Evolutionary conservation across 2,797 vertebrate genomes (phyloP).

Genomic region (Crotalus adamanteus): DNA sequence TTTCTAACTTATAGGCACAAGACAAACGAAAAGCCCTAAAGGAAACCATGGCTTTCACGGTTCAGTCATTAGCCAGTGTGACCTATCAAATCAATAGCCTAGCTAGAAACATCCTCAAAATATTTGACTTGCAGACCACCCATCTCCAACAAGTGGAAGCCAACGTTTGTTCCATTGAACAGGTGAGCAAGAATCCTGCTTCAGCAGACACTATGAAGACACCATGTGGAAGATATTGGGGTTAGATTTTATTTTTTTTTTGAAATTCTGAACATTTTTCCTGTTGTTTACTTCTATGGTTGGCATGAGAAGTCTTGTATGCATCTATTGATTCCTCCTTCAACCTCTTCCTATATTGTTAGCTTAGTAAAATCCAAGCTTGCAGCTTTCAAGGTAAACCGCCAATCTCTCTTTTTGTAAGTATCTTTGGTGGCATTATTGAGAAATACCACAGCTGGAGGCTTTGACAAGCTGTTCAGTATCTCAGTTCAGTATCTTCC

Average conservation of each 20-base stretch:
- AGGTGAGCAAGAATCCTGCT: constrained; percentile 69
- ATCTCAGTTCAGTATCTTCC: neutral
- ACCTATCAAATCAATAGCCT: constrained; percentile 87
- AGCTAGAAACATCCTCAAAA: constrained; percentile 75
- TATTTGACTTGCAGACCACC: constrained; percentile 81
- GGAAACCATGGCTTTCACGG: constrained; percentile 84
- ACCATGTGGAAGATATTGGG: neutral
- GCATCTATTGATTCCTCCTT: neutral
- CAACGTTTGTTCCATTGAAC: constrained; percentile 74
- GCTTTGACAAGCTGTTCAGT: neutral
- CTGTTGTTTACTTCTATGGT: neutral
- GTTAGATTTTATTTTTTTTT: too few species aligned
- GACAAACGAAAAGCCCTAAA: constrained; percentile 81
- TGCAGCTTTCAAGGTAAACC: neutral
- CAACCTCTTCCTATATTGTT: neutral
- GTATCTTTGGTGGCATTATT: neutral
- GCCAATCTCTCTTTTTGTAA: neutral
- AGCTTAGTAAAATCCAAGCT: neutral
- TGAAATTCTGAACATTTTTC: too few species aligned
- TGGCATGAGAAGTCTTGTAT: neutral
- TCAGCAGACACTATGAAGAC: neutral
- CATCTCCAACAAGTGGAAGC: constrained; percentile 80
- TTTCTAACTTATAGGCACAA: constrained; percentile 70
- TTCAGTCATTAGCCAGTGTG: constrained; percentile 90
- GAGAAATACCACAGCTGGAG: neutral